Evolutionary conservation across 2,888 invertebrate genomes (phyloP).

Genomic region (Drosophila leonis): DNA sequence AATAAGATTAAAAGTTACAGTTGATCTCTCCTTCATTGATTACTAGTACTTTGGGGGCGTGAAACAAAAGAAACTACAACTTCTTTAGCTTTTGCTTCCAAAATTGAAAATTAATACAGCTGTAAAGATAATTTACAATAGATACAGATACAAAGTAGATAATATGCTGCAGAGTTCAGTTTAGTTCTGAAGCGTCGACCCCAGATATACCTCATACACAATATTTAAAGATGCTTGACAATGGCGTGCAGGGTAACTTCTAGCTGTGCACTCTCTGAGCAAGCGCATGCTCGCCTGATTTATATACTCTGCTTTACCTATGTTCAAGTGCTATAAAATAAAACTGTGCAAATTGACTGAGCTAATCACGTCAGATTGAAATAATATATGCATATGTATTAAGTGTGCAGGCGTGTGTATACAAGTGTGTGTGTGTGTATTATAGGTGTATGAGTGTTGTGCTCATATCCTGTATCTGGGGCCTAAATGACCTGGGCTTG

Average conservation of each 20-base stretch:
- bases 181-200: too few relatives aligned
- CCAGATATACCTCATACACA: background rate
- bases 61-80: too few relatives aligned
- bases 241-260: background rate
- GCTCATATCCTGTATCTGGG: slow-evolving; percentile 21
- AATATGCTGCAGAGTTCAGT: too few relatives aligned
- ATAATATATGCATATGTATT: slow-evolving; percentile 16
- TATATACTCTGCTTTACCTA: too few relatives aligned
- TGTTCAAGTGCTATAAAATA: slow-evolving; percentile 14
- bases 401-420: slow-evolving; percentile 7
- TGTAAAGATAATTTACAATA: too few relatives aligned
- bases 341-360: slow-evolving; percentile 34
- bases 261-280: background rate
- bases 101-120: too few relatives aligned
- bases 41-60: too few relatives aligned
- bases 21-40: too few relatives aligned
- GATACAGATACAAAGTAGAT: too few relatives aligned
- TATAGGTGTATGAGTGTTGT: slow-evolving; percentile 6
- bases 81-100: too few relatives aligned
- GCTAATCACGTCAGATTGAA: slow-evolving; percentile 32
- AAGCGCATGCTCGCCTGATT: background rate
- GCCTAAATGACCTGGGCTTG: slow-evolving; percentile 70
- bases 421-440: background rate
- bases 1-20: too few relatives aligned
- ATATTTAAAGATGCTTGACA: background rate